phyloP scores from a whole-genome alignment of 2,113 vertebrate genomes.

The Numenius arquata region DNA sequence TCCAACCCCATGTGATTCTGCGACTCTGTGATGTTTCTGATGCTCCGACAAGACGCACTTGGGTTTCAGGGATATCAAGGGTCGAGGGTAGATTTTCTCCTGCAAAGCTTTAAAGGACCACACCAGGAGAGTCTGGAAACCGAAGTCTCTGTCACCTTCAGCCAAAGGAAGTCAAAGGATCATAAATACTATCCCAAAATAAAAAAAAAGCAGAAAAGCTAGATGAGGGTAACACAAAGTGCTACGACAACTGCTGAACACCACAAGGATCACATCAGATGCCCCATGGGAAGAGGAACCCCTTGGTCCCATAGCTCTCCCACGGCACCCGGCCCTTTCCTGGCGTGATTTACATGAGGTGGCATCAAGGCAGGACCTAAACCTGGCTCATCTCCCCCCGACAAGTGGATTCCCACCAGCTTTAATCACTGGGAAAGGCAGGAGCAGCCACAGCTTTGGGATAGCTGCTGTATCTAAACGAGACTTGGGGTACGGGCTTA shows the following conservation, averaged over 20 bases:
- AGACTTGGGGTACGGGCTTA: too few species aligned
- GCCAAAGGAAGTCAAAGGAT: background rate
- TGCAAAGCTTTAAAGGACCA: background rate
- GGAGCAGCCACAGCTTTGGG: background rate
- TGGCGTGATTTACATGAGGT: background rate
- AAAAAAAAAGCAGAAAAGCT: background rate
- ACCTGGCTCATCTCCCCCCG: background rate
- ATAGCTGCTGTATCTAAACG: background rate
- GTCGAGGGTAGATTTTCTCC: background rate
- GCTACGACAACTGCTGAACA: background rate
- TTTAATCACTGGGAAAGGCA: background rate
- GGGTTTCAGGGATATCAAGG: background rate
- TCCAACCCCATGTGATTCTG: too few species aligned
- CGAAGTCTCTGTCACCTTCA: background rate
- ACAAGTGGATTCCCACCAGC: background rate
- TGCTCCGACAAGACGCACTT: background rate
- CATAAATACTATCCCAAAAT: background rate
- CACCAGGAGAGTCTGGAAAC: background rate
- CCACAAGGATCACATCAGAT: background rate
- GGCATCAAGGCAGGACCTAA: background rate
- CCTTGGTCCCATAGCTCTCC: background rate
- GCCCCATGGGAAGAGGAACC: accelerated
- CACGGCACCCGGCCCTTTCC: background rate
- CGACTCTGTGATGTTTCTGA: background rate
- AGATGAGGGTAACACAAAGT: background rate